phyloP scores from a whole-genome alignment of 1,140 invertebrate species.

The Pectinophora gossypiella region DNA sequence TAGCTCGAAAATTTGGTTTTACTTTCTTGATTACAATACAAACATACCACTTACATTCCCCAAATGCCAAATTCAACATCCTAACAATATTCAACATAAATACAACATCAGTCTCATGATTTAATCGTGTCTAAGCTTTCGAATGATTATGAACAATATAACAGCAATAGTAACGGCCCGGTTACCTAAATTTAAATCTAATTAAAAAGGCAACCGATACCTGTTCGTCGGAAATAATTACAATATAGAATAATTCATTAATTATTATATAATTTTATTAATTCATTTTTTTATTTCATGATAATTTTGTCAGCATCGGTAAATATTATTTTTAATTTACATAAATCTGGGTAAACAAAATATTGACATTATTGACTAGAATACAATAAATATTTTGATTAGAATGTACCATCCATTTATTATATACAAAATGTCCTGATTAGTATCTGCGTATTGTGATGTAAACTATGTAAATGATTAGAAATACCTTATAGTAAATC shows the following conservation, averaged over 20 bases:
- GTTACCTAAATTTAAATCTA: not conserved
- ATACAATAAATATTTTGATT: slow-evolving; percentile 30
- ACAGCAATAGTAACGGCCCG: not conserved
- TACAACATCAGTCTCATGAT: slow-evolving; percentile 54
- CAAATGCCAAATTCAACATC: not conserved
- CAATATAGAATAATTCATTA: not conserved
- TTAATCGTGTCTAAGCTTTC: not conserved
- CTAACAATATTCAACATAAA: slow-evolving; percentile 28
- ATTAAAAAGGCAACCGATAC: not conserved
- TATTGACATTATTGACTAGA: slow-evolving; percentile 36
- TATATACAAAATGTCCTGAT: not conserved
- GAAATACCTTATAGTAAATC: not conserved
- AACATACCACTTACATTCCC: no score
- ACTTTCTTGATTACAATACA: no score
- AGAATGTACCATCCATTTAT: slow-evolving; percentile 30
- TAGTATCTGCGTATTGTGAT: not conserved
- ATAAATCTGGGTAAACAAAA: slow-evolving; percentile 18
- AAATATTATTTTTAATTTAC: slow-evolving; percentile 11
- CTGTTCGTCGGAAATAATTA: not conserved
- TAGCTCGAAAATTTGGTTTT: no score
- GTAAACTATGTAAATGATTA: not conserved
- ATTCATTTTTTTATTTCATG: not conserved
- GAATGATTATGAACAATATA: slow-evolving; percentile 1
- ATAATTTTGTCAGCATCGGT: no score
- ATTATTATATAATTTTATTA: not conserved